Conservation (phyloP, 2,888 invertebrate genomes). For the Drosophila seclusa region DNA sequence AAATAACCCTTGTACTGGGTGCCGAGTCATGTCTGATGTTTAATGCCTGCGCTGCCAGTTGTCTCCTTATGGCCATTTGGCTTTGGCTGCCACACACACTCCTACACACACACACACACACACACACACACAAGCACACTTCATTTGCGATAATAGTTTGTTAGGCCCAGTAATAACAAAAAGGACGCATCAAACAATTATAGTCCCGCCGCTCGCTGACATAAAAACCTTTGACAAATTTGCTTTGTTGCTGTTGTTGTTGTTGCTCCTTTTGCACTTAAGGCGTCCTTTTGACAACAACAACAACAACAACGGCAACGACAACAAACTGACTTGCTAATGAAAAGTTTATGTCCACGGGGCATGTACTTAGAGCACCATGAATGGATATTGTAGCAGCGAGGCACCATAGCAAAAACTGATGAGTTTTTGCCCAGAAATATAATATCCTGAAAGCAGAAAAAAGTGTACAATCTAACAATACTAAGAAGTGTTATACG, state of each 20-base stretch:
- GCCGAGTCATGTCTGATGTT: conserved; percentile 34
- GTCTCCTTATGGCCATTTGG: conserved; percentile 39
- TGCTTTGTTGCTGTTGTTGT: conserved; percentile 30
- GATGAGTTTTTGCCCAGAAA: background rate
- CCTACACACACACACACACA: conserved; percentile 26
- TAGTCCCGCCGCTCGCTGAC: conserved; percentile 69
- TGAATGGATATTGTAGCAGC: conserved; percentile 17
- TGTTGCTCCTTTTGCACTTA: conserved; percentile 52
- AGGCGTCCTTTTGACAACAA: conserved; percentile 49
- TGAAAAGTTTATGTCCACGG: conserved; percentile 74
- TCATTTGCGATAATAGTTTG: conserved; percentile 67
- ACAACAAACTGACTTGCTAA: conserved; percentile 67
- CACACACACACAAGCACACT: conserved; percentile 41
- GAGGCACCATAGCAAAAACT: background rate
- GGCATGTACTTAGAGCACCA: conserved; percentile 50
- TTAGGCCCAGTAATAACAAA: conserved; percentile 69
- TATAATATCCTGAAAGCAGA: background rate
- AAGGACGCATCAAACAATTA: conserved; percentile 75
- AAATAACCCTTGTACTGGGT: conserved; percentile 12
- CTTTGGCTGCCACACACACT: conserved; percentile 4
- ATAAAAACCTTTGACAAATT: conserved; percentile 78
- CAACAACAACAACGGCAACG: conserved; percentile 24
- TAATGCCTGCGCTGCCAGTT: background rate
- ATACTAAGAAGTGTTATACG: background rate
- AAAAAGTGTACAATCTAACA: background rate